phyloP scores from a whole-genome alignment of 92 coral and sea anemone genomes.

The Pocillopora meandrina region DNA sequence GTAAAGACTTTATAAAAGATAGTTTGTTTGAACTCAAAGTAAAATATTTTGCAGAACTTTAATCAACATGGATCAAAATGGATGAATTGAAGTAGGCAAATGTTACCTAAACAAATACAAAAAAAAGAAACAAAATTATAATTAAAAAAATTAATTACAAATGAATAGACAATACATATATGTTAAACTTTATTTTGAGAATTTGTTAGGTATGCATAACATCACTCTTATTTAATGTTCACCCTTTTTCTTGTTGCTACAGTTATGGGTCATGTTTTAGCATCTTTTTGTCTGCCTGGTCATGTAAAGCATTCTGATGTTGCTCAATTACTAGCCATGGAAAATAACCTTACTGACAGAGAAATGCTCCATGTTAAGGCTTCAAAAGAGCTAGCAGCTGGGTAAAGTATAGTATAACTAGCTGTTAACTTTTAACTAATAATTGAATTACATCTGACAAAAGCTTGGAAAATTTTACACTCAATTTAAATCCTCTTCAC shows the following conservation, averaged over 20 bases:
- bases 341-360: slow-evolving; percentile 15
- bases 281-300: slow-evolving; percentile 5
- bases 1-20: no score
- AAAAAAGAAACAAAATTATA: no score
- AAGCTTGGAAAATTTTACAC: not conserved
- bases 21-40: no score
- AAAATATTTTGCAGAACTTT: no score
- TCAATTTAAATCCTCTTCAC: not conserved
- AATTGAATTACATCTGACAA: no score
- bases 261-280: slow-evolving; percentile 89
- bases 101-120: no score
- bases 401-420: slow-evolving; percentile 43
- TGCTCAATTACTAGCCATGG: slow-evolving; percentile 58
- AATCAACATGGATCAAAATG: no score
- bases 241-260: not conserved
- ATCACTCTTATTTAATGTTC: not conserved
- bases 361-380: slow-evolving; percentile 70
- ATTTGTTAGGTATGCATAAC: not conserved
- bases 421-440: no score
- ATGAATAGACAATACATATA: no score
- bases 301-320: not conserved
- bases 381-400: slow-evolving; percentile 69
- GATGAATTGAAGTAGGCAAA: no score
- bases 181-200: not conserved
- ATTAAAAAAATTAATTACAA: no score